Evolutionary conservation across 2,113 vertebrate species (phyloP).

Genomic region (Labrus mixtus): DNA sequence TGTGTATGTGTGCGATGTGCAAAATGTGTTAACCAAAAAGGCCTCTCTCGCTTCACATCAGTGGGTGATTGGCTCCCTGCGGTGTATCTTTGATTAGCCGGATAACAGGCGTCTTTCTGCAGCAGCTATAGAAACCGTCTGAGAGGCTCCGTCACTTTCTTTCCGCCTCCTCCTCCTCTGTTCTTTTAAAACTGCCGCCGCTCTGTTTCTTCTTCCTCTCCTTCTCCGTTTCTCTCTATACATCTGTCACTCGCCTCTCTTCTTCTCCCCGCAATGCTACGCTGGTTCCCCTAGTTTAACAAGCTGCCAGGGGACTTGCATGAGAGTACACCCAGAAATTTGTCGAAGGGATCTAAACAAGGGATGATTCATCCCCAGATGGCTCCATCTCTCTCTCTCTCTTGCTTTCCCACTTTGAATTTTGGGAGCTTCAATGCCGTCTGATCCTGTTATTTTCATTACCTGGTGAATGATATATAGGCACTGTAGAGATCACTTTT

Average conservation of each 20-base stretch:
- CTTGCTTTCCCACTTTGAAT: conserved; percentile 14
- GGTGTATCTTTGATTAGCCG: conserved; percentile 70
- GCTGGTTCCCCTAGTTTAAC: conserved; percentile 70
- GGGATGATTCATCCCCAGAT: conserved; percentile 70
- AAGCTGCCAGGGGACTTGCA: conserved; percentile 72
- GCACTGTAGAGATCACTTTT: conserved; percentile 1
- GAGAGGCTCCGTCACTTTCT: conserved; percentile 30
- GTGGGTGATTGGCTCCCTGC: conserved; percentile 67
- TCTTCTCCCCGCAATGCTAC: conserved; percentile 33
- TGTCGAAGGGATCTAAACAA: conserved; percentile 63
- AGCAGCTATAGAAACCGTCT: conserved; percentile 41
- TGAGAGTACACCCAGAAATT: conserved; percentile 66
- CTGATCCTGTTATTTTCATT: conserved; percentile 26
- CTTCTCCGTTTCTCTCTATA: conserved; percentile 33
- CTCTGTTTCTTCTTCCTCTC: conserved; percentile 48
- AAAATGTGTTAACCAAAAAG: conserved; percentile 18
- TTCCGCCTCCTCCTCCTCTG: conserved; percentile 42
- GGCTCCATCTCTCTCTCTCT: conserved; percentile 48
- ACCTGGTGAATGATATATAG: conserved; percentile 4
- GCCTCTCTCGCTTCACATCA: conserved; percentile 47
- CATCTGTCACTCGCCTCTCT: conserved; percentile 62
- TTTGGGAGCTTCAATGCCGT: conserved; percentile 6
- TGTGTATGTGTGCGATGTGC: conserved; percentile 1
- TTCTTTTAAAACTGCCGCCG: conserved; percentile 41
- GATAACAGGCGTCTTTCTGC: conserved; percentile 57